Base-by-base conservation (phyloP, 2,113 vertebrate species). In the Eublepharis macularius region DNA sequence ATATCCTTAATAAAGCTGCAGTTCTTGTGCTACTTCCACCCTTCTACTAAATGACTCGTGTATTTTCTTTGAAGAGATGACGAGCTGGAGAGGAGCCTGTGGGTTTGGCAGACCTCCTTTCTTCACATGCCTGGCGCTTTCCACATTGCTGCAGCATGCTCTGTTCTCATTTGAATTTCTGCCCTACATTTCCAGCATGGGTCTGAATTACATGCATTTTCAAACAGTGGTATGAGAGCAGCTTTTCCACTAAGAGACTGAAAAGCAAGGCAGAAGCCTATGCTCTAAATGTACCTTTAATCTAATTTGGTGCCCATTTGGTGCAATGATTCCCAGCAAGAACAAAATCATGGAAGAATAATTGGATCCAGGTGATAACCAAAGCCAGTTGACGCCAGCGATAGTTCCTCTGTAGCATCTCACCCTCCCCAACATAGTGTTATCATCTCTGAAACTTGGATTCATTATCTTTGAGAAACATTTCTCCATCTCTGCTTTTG, bases 81-180 rank as follows among this genome's bases (percentile, higher is more conserved):
- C n/a, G 76, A 82, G 66, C 87, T 95, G 91, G 94, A 94, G 85
- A 86, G 66, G 19, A 93, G 92, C 90, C 92, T 82, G 6, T 86
- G 92, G 91, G 79, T 92, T 95, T 95, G 92, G 94, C 91, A 91
- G 80, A 0, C 8, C 86, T 95, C 80, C 86, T 80, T 91, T 73
- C 81, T 95, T 94, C 90, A 87, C 87, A 76, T 82, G 77, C 86
- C 87, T 94, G 92, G 93, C 93, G 92, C 77, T 93, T 94, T 94
- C 89, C 77, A 65, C 60, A 12, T 86, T 0, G 60, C 80, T 85
- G 83, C 85, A 89, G 85, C 89, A 73, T 90, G 86, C 86, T 83
- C 80, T 85, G 73, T 89, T 81, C 57, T 88, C 7, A 0, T 79
- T 68, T 89, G 84, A 85, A 82, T 68, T 65, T 43, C 4, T 54